Conservation (phyloP, 2,888 invertebrate genomes). For the Amiota communis region DNA sequence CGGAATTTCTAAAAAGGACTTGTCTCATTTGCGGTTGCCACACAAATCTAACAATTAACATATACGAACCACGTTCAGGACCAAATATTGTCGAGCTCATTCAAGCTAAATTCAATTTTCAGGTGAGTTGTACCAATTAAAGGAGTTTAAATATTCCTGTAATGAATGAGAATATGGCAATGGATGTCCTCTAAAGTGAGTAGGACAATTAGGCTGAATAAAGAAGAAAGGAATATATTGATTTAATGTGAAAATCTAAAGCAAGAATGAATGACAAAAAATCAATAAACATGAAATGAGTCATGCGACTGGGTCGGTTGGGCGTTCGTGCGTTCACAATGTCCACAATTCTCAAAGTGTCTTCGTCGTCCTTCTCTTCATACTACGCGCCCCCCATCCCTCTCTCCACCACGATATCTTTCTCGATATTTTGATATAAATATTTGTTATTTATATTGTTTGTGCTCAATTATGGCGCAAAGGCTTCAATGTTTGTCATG, state of each 20-base stretch:
- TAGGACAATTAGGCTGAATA: neutral
- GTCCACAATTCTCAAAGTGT: too few relatives aligned
- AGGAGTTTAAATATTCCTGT: neutral
- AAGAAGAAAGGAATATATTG: too few relatives aligned
- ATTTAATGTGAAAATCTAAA: neutral
- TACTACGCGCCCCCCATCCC: too few relatives aligned
- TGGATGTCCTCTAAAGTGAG: neutral
- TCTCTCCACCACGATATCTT: too few relatives aligned
- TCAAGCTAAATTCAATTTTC: constrained; percentile 73
- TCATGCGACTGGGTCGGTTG: constrained; percentile 47
- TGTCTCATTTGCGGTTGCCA: constrained; percentile 73
- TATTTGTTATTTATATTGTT: too few relatives aligned
- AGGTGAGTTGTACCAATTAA: constrained; percentile 63
- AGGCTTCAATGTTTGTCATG: too few relatives aligned
- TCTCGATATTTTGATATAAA: too few relatives aligned
- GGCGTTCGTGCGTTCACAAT: neutral
- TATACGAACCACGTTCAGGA: constrained; percentile 72
- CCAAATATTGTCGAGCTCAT: constrained; percentile 73
- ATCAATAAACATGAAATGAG: constrained; percentile 61
- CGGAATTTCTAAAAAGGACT: constrained; percentile 72
- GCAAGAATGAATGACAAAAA: constrained; percentile 44
- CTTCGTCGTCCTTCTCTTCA: too few relatives aligned
- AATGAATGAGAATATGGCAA: neutral
- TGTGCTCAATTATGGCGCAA: too few relatives aligned
- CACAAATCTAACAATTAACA: constrained; percentile 72